Evolutionary conservation across 2,888 invertebrate species (phyloP), one percentile per base, ranked within the genome.

Genomic region (Cacoxenus indagator): DNA sequence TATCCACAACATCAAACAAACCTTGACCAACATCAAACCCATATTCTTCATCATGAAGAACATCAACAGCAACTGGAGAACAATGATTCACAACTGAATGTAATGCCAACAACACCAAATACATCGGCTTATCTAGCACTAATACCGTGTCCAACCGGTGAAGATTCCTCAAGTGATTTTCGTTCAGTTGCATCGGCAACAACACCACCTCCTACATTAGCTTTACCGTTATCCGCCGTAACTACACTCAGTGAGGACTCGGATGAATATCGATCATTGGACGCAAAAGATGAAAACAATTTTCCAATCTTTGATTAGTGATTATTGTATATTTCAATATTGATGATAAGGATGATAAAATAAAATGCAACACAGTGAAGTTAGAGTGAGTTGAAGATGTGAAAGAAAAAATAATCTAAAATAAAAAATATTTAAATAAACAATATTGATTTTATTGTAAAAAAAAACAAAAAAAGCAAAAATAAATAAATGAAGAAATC

Each of bases 251-350:
- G 84, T 68, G 86, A 86, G 70, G 88, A 88, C 78, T 88, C 88
- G 4, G 88, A 88, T 80, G 88, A 88, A 73, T 88, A 88, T 83
- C 86, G 88, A 64, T 88, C 88, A 61, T 83, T 88, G 71, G 88
- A 88, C 75, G 84, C 83, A 71, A 87, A 86, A 78, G 87, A 87
- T 65, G 87, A 87, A 66, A 77, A 75, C 61, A 85, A 87, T 75
- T 88, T 85, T 78, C 76, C 85, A 65, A 77, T 82, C 75, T 83
- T 78, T 70, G 85, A 83, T 81, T 85, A 85, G 81, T 84, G 70
- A 70, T 61, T 67, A 45, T 27, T 24, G 61, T 62, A 62, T 22
- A 11, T 19, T 48, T 27, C 27, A 26, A 6, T 31, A 6, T n/a
- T 54, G 54, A 6, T 57, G 27, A 51, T 4, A 48, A 17, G 0